Evolutionary conservation across 2,797 vertebrate genomes (phyloP), one percentile per base, ranked within the genome.

Genomic region (Ceryle rudis): DNA sequence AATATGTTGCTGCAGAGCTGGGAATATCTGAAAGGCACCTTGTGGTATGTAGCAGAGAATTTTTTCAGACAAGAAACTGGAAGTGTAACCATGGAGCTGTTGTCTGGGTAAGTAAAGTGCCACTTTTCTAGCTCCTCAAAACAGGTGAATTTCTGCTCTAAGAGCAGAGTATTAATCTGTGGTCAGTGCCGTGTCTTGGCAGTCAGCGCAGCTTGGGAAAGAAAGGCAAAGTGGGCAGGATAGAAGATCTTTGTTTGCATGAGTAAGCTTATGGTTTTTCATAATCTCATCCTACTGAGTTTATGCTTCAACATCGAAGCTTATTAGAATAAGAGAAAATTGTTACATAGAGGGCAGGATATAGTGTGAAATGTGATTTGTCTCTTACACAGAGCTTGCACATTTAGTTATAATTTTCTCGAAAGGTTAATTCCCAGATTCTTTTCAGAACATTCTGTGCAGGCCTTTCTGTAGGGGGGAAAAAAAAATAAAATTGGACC

Each of bases 391-490:
- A 57, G 80, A 81, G 23, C 88, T 88, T 61, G 85, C 44, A 57
- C 87, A 22, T 78, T 88, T 41, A 90, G 85, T 74, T 94, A 37
- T 4, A 21, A 41, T 88, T 94, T 86, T 84, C 89, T 95, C 66
- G 69, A 95, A 96, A 95, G 91, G 92, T 71, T 96, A 94, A 77
- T 94, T 95, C 90, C 82, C 71, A 69, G 81, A 73, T 94, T 94
- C 91, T 96, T 67, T 72, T 93, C 85, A 91, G 95, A 96, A 96
- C 96, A 89, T 93, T 96, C 94, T 96, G 96, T 95, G 93, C 95
- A 96, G 95, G 83, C 95, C 95, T 91, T 94, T 96, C 92, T 90
- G 96, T 51, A 74, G 70, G 51, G 28, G 17, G 58, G 49, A 2
- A 3, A 11, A 57, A 65, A 81, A 69, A 91, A 54, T 29, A 29